Evolutionary conservation across 2,113 vertebrate species (phyloP), one percentile per base, ranked within the genome.

Genomic region (Ailurus styani): DNA sequence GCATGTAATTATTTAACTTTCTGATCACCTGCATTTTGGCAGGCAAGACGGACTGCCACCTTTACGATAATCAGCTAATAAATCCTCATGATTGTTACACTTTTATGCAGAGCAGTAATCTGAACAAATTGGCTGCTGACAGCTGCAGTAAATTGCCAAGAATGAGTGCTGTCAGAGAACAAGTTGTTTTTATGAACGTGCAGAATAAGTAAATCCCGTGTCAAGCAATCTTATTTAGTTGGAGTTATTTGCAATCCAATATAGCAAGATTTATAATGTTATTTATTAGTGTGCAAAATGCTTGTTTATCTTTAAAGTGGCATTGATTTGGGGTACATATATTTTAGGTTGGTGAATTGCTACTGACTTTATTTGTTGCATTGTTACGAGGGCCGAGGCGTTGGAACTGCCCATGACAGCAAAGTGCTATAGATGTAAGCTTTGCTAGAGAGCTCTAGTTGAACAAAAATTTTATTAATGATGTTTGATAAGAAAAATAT

Each of bases 91-190:
- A 98, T 98, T 98, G 97, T 98, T 99, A 98, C 97, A 98, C 98
- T 98, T 99, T 98, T 98, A 99, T 98, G 98, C 97, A 97, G 97
- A 99, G 98, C 97, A 98, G 93, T 99, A 99, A 99, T 99, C 97
- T 98, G 98, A 98, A 98, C 98, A 99, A 99, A 99, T 98, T 99
- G 98, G 97, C 97, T 98, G 97, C 98, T 99, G 99, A 99, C 98
- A 99, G 98, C 98, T 98, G 97, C 81, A 93, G 98, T 99, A 99
- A 99, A 99, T 99, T 99, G 97, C 98, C 97, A 98, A 98, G 98
- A 99, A 98, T 98, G 98, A 99, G 98, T 93, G 97, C 98, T 99
- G 98, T 99, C 98, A 98, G 97, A 97, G 97, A 98, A 98, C 98
- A 99, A 98, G 96, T 98, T 98, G 98, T 98, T 98, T 98, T 98